Evolutionary conservation across 2,113 vertebrate species (phyloP), one percentile per base, ranked within the genome.

Genomic region (Syrmaticus mikado): DNA sequence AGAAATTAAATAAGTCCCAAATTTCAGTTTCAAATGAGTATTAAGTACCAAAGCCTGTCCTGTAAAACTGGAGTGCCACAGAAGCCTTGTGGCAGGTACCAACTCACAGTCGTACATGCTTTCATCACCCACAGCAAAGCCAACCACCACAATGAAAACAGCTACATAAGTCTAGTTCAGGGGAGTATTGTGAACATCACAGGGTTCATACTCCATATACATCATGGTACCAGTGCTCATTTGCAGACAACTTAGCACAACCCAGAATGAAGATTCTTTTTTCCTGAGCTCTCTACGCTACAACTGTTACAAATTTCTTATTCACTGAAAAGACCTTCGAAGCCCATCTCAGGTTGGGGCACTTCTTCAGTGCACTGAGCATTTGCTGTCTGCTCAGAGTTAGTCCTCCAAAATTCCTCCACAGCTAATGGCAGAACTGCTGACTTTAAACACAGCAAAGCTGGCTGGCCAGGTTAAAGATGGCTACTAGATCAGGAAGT

Each of bases 41-140:
- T 65, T 8, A 70, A 72, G 65, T 27, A 13, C 8, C 16, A 7
- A 70, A 4, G 13, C 11, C 48, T n/a, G 1, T 27, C 21, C 16
- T 25, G 8, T 53, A 50, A 57, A 13, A 34, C 40, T 65, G 6
- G 14, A 71, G 12, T 32, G 12, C 21, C 21, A 32, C 10, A 55
- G 57, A 7, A 76, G 15, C 14, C 48, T 82, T 10, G 7, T 5
- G 3, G 13, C 11, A 60, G 5, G 11, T 8, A 72, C 8, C 0
- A 0, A 48, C 9, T 48, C 41, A 34, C 2, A 3, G 9, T 38
- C 53, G 19, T 34, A 60, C 15, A 4, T 0, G 0, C 6, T 62
- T 73, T 65, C 22, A 22, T 16, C 9, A 61, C 9, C 8, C 19
- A 43, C 11, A 79, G 20, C 28, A 36, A 57, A 46, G 27, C 41